Conservation (phyloP, 2,797 vertebrate genomes). For the Morelia viridis region DNA sequence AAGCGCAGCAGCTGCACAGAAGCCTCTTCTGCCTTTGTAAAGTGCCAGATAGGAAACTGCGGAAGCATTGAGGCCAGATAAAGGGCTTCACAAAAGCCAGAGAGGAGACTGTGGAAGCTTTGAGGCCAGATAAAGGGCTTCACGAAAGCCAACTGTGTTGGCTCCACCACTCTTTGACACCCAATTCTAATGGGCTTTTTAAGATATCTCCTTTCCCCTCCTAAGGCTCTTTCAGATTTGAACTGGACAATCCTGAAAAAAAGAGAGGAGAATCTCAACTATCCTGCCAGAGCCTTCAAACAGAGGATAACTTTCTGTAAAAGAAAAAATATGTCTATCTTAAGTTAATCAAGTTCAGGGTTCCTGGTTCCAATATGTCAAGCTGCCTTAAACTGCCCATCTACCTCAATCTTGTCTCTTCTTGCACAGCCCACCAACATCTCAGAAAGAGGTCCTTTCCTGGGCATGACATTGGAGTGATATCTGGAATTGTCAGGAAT, state of each 20-base stretch:
- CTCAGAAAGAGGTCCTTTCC: neutral
- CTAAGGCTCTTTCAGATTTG: neutral
- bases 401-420: neutral
- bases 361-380: neutral
- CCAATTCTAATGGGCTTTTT: neutral
- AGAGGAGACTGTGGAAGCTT: neutral
- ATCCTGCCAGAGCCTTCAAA: neutral
- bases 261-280: neutral
- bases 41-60: neutral
- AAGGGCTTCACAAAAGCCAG: neutral
- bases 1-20: neutral
- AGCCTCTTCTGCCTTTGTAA: neutral
- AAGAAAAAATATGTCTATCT: neutral
- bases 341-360: neutral
- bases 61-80: neutral
- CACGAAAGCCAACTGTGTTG: neutral
- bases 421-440: no score
- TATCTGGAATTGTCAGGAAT: neutral
- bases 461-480: neutral
- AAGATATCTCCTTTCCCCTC: neutral
- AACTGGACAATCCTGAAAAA: neutral
- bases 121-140: neutral
- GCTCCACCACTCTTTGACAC: neutral
- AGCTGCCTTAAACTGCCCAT: neutral
- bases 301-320: neutral